A percentile compares a stretch with the other conserved stretches of the same genome.
Conservation (phyloP, 1,140 invertebrate species). For the Pogonus chalceus region DNA sequence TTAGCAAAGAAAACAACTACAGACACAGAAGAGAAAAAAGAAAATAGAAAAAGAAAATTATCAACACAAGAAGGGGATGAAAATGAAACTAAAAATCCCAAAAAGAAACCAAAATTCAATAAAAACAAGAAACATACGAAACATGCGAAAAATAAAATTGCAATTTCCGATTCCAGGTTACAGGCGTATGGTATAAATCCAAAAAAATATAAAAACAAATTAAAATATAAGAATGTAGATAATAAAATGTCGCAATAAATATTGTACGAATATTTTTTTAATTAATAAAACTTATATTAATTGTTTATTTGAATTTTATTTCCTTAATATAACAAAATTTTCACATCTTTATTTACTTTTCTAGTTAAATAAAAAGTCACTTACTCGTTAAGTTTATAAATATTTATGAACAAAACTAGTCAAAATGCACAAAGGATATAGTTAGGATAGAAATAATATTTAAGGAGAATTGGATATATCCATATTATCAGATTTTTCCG, state of each 20-base stretch:
- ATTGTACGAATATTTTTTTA: no score
- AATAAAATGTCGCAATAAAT: no score
- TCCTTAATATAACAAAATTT: no score
- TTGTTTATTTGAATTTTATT: no score
- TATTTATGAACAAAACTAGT: no score
- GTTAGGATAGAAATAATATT: conserved; percentile 24
- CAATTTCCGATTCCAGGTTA: conserved; percentile 64
- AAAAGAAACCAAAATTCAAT: conserved; percentile 8
- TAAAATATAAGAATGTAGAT: conserved; percentile 37
- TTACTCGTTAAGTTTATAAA: no score
- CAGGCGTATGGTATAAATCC: conserved; percentile 87
- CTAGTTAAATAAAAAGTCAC: no score
- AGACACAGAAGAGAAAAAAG: conserved; percentile 4
- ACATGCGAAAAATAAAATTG: conserved; percentile 21
- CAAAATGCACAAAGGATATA: no score
- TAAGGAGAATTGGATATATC: conserved; percentile 43
- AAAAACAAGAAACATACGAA: conserved; percentile 19
- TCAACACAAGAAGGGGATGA: neutral
- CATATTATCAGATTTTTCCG: conserved; percentile 48
- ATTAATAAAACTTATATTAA: no score
- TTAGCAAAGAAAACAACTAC: conserved; percentile 3
- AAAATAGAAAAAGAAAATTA: conserved; percentile 18
- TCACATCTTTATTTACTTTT: no score
- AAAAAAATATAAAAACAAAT: conserved; percentile 69
- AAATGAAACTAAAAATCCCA: neutral